phyloP scores from a whole-genome alignment of 2,113 vertebrate genomes.

The Phyllostomus discolor region DNA sequence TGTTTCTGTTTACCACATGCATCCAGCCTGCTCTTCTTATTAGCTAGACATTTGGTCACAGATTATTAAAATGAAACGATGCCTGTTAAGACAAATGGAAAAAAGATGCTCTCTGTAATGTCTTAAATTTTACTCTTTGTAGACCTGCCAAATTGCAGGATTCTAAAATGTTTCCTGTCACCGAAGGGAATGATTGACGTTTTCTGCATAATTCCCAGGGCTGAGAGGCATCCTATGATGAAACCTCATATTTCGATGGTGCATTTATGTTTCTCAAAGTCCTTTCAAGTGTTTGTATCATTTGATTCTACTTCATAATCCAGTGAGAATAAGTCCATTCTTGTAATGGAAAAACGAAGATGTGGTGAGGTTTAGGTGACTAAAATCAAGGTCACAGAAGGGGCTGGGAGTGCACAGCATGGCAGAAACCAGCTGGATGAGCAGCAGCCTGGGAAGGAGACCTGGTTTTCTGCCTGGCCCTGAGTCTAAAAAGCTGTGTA shows the following conservation, averaged over 20 bases:
- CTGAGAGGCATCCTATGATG: neutral
- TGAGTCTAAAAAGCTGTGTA: neutral
- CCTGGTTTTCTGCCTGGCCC: neutral
- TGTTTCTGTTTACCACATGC: neutral
- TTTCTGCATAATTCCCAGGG: neutral
- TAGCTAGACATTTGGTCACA: conserved; percentile 49
- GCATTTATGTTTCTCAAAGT: neutral
- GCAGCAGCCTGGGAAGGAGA: neutral
- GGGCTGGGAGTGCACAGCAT: neutral
- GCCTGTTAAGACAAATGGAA: conserved; percentile 62
- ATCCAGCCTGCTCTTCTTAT: conserved; percentile 37
- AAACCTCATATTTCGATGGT: neutral
- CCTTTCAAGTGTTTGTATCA: neutral
- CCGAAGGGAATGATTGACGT: neutral
- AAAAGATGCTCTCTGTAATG: conserved; percentile 46
- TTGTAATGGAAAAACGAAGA: neutral
- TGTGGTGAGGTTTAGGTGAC: neutral
- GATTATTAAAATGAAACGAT: conserved; percentile 61
- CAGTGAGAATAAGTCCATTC: neutral
- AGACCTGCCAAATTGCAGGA: conserved; percentile 19
- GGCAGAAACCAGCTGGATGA: neutral
- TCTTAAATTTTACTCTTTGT: conserved; percentile 17
- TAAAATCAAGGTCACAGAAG: neutral
- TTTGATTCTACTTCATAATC: neutral
- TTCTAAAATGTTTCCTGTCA: conserved; percentile 42